Base-by-base conservation (phyloP, 2,888 invertebrate species). In the Unio delphinus region DNA sequence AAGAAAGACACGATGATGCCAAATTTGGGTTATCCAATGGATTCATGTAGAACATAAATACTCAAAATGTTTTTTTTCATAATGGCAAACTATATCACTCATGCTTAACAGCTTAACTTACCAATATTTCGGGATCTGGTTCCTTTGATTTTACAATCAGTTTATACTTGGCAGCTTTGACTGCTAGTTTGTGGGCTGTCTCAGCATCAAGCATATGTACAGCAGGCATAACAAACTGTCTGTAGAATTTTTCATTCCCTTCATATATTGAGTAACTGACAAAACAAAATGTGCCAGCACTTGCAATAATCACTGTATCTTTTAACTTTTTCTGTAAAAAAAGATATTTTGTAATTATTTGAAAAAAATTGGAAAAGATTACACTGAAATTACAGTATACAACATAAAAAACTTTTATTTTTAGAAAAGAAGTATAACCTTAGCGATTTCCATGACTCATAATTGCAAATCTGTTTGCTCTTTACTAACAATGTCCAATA, bases 211-310 rank as follows among this genome's bases (percentile, higher is more conserved):
- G 83, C 18, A 92, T 88, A 75, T 76, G 79, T 45, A 93, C 91
- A 1, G 93, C 57, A 1, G 96, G 96, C 92, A 95, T 94, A 2
- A 95, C 85, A 71, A 93, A 88, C 72, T 94, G 91, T 65, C 92
- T 92, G 89, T 96, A 96, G 89, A 96, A 96, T 76, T 93, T 93
- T 86, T 94, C 94, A 87, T 96, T 94, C 77, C 94, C 94, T 83
- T 93, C 93, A 86, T 94, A 94, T 61, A 94, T 90, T 84, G 93
- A 93, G 70, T 95, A 91, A 0, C 93, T 93, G 70, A 92, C 91
- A 88, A 95, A 95, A 1, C 93, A 90, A 26, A 93, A 86, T 15
- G 92, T 87, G 28, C 95, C 94, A 15, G 94, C 93, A n/a, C 93
- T 92, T 4, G 95, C 90, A 70, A 92, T 91, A 34, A 93, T 89